Percentiles rank a stretch among this genome's conserved stretches.
These are phyloP conservation scores for Phodopus roborovskii DNA, from an alignment of 2,113 vertebrate species.

Conservation along the genomic window DNA sequence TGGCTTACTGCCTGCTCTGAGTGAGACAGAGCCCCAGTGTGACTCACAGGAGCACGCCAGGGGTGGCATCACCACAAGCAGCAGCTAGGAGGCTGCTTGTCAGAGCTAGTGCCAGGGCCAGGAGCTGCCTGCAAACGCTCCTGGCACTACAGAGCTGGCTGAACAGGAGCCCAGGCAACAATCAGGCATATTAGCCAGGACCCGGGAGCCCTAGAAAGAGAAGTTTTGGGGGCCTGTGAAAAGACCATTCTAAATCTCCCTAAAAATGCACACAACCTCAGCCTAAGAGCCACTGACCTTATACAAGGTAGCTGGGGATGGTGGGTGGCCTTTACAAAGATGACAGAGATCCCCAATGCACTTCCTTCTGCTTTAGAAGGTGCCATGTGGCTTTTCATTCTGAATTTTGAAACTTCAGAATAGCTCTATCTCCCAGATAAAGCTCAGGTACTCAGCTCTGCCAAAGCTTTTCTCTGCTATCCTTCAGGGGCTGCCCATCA, in stretches of 20 bases:
- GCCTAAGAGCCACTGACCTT: not conserved
- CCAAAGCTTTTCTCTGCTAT: not conserved
- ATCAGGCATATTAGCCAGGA: not conserved
- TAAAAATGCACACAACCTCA: not conserved
- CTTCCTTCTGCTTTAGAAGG: not conserved
- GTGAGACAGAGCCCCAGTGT: not conserved
- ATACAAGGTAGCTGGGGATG: not conserved
- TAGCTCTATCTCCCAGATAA: not conserved
- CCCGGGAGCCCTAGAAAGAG: not conserved
- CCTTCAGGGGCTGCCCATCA: not conserved
- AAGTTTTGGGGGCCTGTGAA: not conserved
- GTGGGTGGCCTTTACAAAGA: not conserved
- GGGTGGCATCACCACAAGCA: not conserved
- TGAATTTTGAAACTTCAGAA: not conserved
- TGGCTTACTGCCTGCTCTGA: not conserved
- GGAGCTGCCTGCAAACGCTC: not conserved
- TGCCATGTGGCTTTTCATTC: not conserved
- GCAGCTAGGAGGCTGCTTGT: conserved; percentile 18
- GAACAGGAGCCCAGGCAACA: not conserved
- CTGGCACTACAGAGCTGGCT: not conserved
- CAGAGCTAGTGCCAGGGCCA: not conserved
- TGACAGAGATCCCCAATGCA: not conserved
- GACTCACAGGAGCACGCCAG: not conserved
- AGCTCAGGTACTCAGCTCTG: not conserved
- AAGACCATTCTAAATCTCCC: not conserved